These are phyloP conservation scores for Apamea monoglypha DNA, from an alignment of 2,888 invertebrate genomes.

Conservation along the genomic window DNA sequence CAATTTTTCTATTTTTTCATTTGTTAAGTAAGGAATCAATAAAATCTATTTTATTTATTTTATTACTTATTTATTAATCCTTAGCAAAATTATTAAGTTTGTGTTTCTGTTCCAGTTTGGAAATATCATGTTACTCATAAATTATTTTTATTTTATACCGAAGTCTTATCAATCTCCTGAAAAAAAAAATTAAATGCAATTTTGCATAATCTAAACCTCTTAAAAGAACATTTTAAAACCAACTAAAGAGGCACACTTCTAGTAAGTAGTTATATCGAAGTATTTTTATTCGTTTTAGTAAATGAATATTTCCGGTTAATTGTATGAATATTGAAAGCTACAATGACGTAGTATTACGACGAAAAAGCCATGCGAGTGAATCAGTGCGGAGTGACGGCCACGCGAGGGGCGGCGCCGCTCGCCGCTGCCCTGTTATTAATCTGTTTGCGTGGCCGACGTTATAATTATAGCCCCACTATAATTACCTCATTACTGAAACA, in stretches of 20 bases:
- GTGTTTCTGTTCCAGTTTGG: too few relatives aligned
- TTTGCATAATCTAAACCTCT: too few relatives aligned
- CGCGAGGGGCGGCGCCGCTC: constrained; percentile 43
- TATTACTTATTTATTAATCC: too few relatives aligned
- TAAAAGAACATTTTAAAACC: background rate
- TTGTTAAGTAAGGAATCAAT: too few relatives aligned
- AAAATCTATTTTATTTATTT: too few relatives aligned
- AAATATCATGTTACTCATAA: too few relatives aligned
- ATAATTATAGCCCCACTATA: constrained; percentile 61
- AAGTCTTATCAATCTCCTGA: too few relatives aligned
- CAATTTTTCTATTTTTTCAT: too few relatives aligned
- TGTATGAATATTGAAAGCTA: background rate
- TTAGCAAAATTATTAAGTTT: too few relatives aligned
- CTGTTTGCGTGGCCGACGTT: constrained; percentile 50
- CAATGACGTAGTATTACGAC: constrained; percentile 3
- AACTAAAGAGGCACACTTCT: background rate
- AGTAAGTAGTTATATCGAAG: background rate
- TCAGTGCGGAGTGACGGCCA: constrained; percentile 51
- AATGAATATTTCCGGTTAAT: background rate
- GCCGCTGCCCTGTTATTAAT: constrained; percentile 61
- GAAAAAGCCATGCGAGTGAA: constrained; percentile 29
- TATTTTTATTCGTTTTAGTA: background rate
- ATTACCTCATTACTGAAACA: constrained; percentile 64
- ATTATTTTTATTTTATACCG: too few relatives aligned
- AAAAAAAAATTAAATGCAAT: too few relatives aligned